Evolutionary conservation across 2,113 vertebrate genomes (phyloP).

Genomic region (Anoura caudifer): DNA sequence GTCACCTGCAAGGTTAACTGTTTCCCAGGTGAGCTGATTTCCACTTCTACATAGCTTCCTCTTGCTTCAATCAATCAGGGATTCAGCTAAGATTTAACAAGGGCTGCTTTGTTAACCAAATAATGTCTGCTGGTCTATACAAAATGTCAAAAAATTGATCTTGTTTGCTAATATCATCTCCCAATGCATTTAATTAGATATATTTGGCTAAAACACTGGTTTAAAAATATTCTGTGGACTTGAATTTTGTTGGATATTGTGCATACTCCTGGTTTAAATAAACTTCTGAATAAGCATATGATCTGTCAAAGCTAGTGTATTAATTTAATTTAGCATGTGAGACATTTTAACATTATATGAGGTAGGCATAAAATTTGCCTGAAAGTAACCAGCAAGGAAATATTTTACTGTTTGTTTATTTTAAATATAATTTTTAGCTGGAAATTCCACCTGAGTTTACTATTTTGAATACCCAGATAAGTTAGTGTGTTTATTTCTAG

Average conservation of each 20-base stretch:
- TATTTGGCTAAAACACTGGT: neutral
- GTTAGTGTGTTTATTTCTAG: neutral
- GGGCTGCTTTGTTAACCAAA: neutral
- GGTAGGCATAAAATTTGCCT: conserved; percentile 49
- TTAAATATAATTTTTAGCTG: conserved; percentile 20
- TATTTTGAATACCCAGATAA: neutral
- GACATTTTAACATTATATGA: conserved; percentile 64
- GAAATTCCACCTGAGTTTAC: neutral
- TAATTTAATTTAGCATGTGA: conserved; percentile 58
- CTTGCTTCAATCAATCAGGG: neutral
- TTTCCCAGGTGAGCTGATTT: conserved; percentile 6
- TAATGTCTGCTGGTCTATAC: conserved; percentile 45
- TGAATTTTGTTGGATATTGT: conserved; percentile 62
- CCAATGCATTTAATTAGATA: conserved; percentile 41
- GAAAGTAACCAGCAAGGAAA: neutral
- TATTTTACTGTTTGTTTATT: conserved; percentile 52
- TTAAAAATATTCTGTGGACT: conserved; percentile 3
- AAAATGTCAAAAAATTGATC: conserved; percentile 56
- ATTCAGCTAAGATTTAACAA: neutral
- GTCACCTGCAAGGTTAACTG: neutral
- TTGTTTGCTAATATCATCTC: conserved; percentile 59
- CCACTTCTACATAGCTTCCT: neutral
- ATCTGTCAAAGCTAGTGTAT: conserved; percentile 66
- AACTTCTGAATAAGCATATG: conserved; percentile 58
- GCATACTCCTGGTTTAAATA: conserved; percentile 36